Evolutionary conservation across 1,140 invertebrate species (phyloP).

Genomic region (Cyrtorhinus lividipennis): DNA sequence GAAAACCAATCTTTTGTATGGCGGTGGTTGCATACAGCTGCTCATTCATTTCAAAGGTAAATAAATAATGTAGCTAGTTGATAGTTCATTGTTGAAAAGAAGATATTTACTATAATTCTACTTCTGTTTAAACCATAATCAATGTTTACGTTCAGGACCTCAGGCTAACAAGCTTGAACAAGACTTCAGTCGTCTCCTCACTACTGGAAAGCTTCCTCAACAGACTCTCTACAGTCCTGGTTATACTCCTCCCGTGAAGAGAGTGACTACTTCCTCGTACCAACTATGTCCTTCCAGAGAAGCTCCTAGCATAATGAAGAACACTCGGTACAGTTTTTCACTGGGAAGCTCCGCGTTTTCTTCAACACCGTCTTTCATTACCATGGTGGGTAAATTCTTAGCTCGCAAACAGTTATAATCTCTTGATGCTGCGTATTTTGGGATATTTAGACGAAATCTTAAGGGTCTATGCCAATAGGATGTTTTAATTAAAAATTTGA

Average conservation of each 20-base stretch:
- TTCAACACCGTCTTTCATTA: not conserved
- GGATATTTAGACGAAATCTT: too few species aligned
- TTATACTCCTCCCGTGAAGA: slow-evolving; percentile 45
- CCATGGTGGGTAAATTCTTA: not conserved
- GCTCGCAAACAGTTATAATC: too few species aligned
- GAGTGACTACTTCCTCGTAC: slow-evolving; percentile 48
- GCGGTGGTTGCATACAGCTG: slow-evolving; percentile 72
- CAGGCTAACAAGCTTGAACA: slow-evolving; percentile 57
- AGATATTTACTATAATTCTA: not conserved
- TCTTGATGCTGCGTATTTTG: too few species aligned
- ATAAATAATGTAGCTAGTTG: too few species aligned
- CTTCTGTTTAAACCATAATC: not conserved
- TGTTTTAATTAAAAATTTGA: too few species aligned
- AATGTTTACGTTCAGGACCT: slow-evolving; percentile 36
- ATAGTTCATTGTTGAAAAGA: not conserved
- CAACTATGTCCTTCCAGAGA: slow-evolving; percentile 55
- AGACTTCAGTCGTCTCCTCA: slow-evolving; percentile 58
- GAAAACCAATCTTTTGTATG: slow-evolving; percentile 58
- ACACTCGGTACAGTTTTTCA: not conserved
- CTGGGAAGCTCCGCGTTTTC: not conserved
- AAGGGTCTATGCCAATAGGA: too few species aligned
- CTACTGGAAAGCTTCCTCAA: slow-evolving; percentile 50
- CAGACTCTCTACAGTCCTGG: slow-evolving; percentile 67
- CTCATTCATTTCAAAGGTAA: slow-evolving; percentile 70
- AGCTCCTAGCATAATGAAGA: slow-evolving; percentile 45